Evolutionary conservation across 2,113 vertebrate species (phyloP).

Genomic region (Thoracochromis brauschi): DNA sequence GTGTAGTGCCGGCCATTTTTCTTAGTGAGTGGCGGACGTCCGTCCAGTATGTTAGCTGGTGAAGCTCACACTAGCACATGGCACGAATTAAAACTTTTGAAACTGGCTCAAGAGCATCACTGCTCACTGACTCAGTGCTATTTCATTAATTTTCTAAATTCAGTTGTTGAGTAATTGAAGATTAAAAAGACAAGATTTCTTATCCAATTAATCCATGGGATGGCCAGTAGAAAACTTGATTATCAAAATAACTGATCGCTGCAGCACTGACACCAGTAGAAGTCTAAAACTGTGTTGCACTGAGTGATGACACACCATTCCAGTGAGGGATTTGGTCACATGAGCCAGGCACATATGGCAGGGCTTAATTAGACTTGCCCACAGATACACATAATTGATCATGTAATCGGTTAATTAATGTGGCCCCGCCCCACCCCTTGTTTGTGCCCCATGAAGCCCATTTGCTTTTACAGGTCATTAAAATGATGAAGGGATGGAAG

Average conservation of each 20-base stretch:
- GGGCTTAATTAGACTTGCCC: conserved; percentile 55
- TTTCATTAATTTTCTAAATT: not conserved
- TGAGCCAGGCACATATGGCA: conserved; percentile 39
- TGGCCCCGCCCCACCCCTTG: not conserved
- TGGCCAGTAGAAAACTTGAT: not conserved
- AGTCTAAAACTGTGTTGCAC: not conserved
- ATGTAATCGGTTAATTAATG: conserved; percentile 66
- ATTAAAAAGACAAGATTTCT: not conserved
- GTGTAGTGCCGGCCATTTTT: not conserved
- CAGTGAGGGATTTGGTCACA: conserved; percentile 42
- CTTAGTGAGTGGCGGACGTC: not conserved
- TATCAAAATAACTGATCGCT: not conserved
- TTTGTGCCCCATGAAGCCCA: conserved; percentile 54
- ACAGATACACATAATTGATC: conserved; percentile 57
- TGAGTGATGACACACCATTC: conserved; percentile 14
- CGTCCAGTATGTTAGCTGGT: not conserved
- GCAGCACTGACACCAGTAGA: not conserved
- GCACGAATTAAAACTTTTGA: not conserved
- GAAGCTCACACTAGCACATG: not conserved
- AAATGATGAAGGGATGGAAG: conserved; percentile 49
- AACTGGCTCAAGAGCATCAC: not conserved
- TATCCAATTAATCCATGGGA: not conserved
- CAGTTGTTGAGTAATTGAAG: not conserved
- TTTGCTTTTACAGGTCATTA: conserved; percentile 64
- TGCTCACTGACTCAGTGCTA: not conserved